Conservation (phyloP, 2,113 vertebrate species). For the Gobio gobio region DNA sequence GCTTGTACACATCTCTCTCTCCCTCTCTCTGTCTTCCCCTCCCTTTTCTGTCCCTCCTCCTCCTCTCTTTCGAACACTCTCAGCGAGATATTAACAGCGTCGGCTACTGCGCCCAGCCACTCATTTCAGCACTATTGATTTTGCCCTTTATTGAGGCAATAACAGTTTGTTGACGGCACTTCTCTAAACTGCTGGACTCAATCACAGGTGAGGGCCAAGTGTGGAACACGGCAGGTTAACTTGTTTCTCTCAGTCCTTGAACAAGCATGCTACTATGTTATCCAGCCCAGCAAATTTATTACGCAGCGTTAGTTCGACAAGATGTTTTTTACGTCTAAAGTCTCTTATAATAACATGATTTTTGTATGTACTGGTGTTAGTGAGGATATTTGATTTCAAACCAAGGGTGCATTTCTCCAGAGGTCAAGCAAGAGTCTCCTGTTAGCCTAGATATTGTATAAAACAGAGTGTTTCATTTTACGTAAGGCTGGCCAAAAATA, state of each 20-base stretch:
- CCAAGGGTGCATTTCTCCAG: too few species aligned
- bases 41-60: slow-evolving; percentile 78
- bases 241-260: slow-evolving; percentile 48
- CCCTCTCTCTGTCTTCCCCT: slow-evolving; percentile 46
- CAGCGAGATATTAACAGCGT: slow-evolving; percentile 86
- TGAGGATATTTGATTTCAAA: too few species aligned
- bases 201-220: slow-evolving; percentile 72
- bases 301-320: background rate
- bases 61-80: slow-evolving; percentile 75
- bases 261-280: slow-evolving; percentile 34
- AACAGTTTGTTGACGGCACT: slow-evolving; percentile 90
- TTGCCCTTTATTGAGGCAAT: slow-evolving; percentile 91
- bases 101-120: slow-evolving; percentile 86
- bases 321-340: background rate
- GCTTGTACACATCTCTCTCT: slow-evolving; percentile 41
- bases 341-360: background rate
- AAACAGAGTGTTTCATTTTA: background rate
- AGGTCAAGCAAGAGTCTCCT: background rate
- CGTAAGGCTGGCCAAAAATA: too few species aligned
- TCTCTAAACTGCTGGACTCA: slow-evolving; percentile 89
- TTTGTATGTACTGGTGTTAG: background rate
- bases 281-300: slow-evolving; percentile 27
- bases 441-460: background rate
- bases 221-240: slow-evolving; percentile 55
- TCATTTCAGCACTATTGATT: slow-evolving; percentile 96